Conservation (phyloP, 2,113 vertebrate genomes). For the Paramormyrops kingsleyae region DNA sequence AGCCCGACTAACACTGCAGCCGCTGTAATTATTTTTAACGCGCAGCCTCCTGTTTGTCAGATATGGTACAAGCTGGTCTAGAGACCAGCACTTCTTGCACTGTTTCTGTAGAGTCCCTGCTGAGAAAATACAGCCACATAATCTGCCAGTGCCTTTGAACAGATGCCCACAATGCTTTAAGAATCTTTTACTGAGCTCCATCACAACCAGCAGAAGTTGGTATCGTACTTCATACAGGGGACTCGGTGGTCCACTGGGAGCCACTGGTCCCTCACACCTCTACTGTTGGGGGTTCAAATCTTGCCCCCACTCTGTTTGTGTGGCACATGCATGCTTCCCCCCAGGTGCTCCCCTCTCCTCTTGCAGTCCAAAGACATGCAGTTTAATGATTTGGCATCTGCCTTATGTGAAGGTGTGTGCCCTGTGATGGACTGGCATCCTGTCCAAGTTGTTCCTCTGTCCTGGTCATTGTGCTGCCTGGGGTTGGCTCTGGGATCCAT, state of each 20-base stretch:
- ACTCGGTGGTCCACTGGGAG: neutral
- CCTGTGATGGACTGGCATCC: neutral
- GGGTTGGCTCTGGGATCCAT: neutral
- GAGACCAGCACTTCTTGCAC: neutral
- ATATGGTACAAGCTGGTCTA: neutral
- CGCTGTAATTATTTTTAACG: neutral
- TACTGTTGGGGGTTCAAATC: neutral
- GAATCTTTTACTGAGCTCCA: neutral
- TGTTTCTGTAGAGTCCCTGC: neutral
- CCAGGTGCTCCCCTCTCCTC: neutral
- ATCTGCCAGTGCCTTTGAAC: neutral
- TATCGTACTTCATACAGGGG: neutral
- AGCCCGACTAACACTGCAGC: neutral
- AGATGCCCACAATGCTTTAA: neutral
- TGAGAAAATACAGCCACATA: neutral
- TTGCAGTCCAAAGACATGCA: neutral
- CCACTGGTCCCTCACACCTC: neutral
- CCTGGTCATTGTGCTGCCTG: neutral
- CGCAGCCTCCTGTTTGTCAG: neutral
- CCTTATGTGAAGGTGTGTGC: neutral
- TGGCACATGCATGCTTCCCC: neutral
- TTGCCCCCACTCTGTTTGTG: neutral
- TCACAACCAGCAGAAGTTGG: neutral
- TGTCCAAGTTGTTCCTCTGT: neutral
- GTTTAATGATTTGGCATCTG: neutral